These are phyloP conservation scores for Propithecus perrieri DNA, from an alignment of 2,797 vertebrate genomes.

Conservation along the genomic window DNA sequence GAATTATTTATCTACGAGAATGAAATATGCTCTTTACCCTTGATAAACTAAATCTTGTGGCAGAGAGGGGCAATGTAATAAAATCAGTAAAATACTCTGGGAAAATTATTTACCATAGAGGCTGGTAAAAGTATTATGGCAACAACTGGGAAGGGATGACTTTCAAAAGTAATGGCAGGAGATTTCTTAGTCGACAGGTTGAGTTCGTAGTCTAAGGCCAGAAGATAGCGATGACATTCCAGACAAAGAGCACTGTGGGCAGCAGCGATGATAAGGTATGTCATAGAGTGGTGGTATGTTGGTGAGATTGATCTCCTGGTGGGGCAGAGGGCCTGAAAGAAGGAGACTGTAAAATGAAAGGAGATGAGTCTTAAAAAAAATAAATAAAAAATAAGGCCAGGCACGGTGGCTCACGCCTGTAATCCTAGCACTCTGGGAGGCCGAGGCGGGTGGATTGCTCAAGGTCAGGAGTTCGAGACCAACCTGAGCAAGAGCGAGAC, in stretches of 20 bases:
- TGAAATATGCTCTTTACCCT: not conserved
- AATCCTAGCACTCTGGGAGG: too few species aligned
- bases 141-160: not conserved
- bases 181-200: not conserved
- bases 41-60: not conserved
- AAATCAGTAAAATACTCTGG: not conserved
- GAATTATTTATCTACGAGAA: not conserved
- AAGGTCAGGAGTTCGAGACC: too few species aligned
- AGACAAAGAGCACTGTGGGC: not conserved
- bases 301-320: not conserved
- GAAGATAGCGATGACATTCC: not conserved
- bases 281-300: not conserved
- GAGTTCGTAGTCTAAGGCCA: not conserved
- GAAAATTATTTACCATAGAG: not conserved
- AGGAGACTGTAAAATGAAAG: not conserved
- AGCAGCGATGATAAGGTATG: not conserved
- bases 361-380: not conserved
- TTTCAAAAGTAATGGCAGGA: not conserved
- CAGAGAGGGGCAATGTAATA: not conserved
- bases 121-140: not conserved
- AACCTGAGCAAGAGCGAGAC: too few species aligned
- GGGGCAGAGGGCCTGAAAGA: not conserved
- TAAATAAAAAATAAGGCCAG: too few species aligned
- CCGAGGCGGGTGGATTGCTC: too few species aligned
- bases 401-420: too few species aligned